These are phyloP conservation scores for Paramuricea clavata DNA, from an alignment of 92 coral and sea anemone species.

Conservation along the genomic window DNA sequence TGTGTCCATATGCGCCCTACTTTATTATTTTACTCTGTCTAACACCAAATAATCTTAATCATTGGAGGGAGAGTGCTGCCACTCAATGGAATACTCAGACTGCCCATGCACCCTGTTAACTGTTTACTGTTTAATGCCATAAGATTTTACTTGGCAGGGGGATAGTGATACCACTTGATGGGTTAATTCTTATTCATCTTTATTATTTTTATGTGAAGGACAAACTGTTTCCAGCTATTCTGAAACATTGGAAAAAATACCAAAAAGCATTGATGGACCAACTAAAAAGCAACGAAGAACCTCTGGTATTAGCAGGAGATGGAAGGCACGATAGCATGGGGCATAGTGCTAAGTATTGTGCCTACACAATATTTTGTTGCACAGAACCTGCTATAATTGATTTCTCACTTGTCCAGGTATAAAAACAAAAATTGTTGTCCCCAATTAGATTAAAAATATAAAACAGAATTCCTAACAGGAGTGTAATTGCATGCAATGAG, in stretches of 20 bases:
- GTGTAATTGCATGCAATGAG: neutral
- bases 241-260: constrained; percentile 26
- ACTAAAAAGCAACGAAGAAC: neutral
- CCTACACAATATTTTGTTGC: constrained; percentile 29
- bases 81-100: too few relatives aligned
- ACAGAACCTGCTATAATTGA: constrained; percentile 18
- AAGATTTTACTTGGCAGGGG: too few relatives aligned
- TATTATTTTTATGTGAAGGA: neutral
- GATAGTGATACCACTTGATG: too few relatives aligned
- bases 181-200: too few relatives aligned
- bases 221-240: constrained; percentile 31
- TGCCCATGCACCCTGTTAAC: too few relatives aligned
- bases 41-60: too few relatives aligned
- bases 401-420: constrained; percentile 41
- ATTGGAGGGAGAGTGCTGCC: too few relatives aligned
- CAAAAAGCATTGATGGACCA: constrained; percentile 13
- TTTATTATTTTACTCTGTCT: too few relatives aligned
- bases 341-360: constrained; percentile 43
- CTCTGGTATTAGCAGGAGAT: constrained; percentile 37
- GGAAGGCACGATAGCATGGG: constrained; percentile 54
- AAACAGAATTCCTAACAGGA: neutral
- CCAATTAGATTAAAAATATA: too few relatives aligned
- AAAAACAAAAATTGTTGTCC: neutral
- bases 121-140: too few relatives aligned
- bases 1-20: too few relatives aligned